Conservation (phyloP, 2,113 vertebrate species). For the Stigmatopora argus region DNA sequence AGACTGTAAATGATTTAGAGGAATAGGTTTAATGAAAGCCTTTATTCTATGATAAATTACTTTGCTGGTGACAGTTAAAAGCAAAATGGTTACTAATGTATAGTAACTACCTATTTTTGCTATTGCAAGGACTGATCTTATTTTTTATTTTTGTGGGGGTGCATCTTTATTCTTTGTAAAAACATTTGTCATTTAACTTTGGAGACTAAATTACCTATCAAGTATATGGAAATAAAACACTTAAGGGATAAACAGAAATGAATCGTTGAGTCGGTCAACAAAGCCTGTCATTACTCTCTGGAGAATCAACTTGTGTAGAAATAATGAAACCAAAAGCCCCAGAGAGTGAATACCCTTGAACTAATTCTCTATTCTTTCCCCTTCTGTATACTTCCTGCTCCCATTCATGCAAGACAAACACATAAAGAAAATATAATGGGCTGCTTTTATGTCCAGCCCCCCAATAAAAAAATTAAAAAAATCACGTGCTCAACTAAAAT, state of each 20-base stretch:
- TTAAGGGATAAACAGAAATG: constrained; percentile 4
- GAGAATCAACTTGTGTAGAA: constrained; percentile 22
- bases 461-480: constrained; percentile 43
- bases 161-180: constrained; percentile 21
- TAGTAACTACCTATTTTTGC: constrained; percentile 6
- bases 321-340: constrained; percentile 31
- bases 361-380: constrained; percentile 1
- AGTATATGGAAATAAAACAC: constrained; percentile 24
- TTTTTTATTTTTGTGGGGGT: constrained; percentile 7
- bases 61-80: constrained; percentile 35
- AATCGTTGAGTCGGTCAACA: constrained; percentile 30
- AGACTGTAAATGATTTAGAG: constrained; percentile 43
- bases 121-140: constrained; percentile 9
- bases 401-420: not conserved
- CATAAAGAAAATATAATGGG: constrained; percentile 3
- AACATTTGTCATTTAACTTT: constrained; percentile 33
- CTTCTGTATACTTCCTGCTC: not conserved
- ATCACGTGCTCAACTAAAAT: constrained; percentile 37
- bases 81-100: not conserved
- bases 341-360: constrained; percentile 29
- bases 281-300: constrained; percentile 33
- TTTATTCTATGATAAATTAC: constrained; percentile 40
- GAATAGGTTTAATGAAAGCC: constrained; percentile 8
- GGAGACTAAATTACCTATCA: constrained; percentile 23
- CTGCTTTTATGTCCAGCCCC: constrained; percentile 26